Base-by-base conservation (phyloP, 2,888 invertebrate species). In the Chelonus formosanus region DNA sequence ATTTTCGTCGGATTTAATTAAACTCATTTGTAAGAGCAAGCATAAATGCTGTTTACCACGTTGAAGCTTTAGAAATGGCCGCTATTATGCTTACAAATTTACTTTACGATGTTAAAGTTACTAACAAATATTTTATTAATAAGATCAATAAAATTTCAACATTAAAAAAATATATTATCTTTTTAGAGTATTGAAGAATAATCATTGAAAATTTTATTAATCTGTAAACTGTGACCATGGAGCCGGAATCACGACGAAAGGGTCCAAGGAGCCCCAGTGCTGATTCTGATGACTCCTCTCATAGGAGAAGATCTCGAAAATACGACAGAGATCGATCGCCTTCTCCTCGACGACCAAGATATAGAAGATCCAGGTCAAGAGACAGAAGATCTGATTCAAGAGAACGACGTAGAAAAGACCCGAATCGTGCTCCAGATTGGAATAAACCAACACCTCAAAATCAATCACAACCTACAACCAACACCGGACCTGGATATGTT, bases 241-340 rank as follows among this genome's bases (percentile, higher is more conserved):
- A 80, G 35, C 71, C 73, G 48, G 79, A 80, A 56, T 73, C 77
- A 0, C 78, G 77, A 50, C 76, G 78, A 48, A 83, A 79, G 65
- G 81, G 81, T 5, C 82, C 81, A 0, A 69, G 84, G 6, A 84
- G 84, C 71, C 83, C 81, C 0, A 79, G 81, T 35, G 79, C 77
- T 3, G 80, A 82, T 50, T 82, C 82, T 0, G 83, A 83, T 3
- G 81, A 81, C 34, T 83, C 84, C 10, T 74, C 80, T 7, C 79
- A 80, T 54, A 74, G 81, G 54, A 77, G 81, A 63, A 70, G 80
- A 65, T 76, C 80, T 3, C 74, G 82, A 8, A 84, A 84, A 48
- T 84, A 84, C 40, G 83, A 84, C 34, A 74, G 82, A 58, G 61
- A 68, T n/a, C 74, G 76, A 8, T 84, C 82, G 4, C 75, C 76